Conservation (phyloP, 2,113 vertebrate species). For the Acanthochromis polyacanthus region DNA sequence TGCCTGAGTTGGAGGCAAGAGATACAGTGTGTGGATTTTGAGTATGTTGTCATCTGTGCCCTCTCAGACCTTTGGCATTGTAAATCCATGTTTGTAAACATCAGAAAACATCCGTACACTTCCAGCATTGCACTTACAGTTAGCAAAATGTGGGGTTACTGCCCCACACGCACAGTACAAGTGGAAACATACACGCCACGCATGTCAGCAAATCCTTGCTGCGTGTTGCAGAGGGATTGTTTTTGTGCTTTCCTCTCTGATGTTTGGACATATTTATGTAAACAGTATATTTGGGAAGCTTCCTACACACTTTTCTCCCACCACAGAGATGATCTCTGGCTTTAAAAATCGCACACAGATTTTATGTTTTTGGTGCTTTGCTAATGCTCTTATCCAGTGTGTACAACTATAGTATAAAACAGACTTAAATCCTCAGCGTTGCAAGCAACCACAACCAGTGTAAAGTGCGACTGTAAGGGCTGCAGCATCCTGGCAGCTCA, state of each 20-base stretch:
- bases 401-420: slow-evolving; percentile 39
- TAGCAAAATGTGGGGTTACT: not conserved
- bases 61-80: not conserved
- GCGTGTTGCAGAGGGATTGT: slow-evolving; percentile 56
- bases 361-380: slow-evolving; percentile 36
- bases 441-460: not conserved
- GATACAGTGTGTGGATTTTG: not conserved
- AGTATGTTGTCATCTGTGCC: not conserved
- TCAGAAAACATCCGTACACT: too few species aligned
- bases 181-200: slow-evolving; percentile 11
- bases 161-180: slow-evolving; percentile 6
- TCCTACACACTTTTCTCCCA: slow-evolving; percentile 11
- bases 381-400: slow-evolving; percentile 54
- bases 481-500: slow-evolving; percentile 2
- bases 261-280: slow-evolving; percentile 18
- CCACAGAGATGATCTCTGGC: slow-evolving; percentile 5
- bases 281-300: not conserved
- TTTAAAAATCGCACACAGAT: slow-evolving; percentile 13
- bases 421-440: slow-evolving; percentile 20
- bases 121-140: not conserved
- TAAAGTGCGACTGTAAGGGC: slow-evolving; percentile 19
- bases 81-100: too few species aligned
- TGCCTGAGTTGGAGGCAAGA: not conserved
- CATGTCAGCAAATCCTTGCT: slow-evolving; percentile 68
- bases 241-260: slow-evolving; percentile 18